Base-by-base conservation (phyloP, 2,797 vertebrate species). In the Sparidentex hasta region DNA sequence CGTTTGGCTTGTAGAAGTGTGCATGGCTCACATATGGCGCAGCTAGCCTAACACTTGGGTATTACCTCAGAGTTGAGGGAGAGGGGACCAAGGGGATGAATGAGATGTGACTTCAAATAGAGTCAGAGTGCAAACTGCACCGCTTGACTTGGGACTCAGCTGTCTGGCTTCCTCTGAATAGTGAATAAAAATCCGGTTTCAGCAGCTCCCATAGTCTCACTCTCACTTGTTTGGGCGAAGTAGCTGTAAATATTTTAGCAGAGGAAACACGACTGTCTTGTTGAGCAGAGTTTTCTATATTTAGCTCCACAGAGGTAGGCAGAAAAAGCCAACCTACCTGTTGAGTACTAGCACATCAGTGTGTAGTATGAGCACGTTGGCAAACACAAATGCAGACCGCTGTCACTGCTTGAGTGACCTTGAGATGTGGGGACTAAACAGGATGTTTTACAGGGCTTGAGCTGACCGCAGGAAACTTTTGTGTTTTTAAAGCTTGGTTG, bases 371-470 rank as follows among this genome's bases (percentile, higher is more conserved):
- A 44, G 59, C 65, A 82, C 69, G 55, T 83, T 63, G 50, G 77
- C 78, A 74, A 80, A 74, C 70, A 83, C 76, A 85, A 73, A 75
- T 51, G 71, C 44, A 54, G 81, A 80, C 83, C 76, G 29, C 64
- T 56, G 64, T 78, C 75, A 46, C 65, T 88, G 92, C 54, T 89
- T 84, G 85, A 94, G 91, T 95, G 95, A 97, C 96, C 96, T 97
- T 96, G 96, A 97, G 89, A 92, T 87, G 90, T 85, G 82, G 87
- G 90, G 94, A 94, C 89, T 81, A 93, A 93, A 96, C 96, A 89
- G 95, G 92, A 96, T 96, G 95, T 84, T 88, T 83, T 64, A 77
- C 67, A 78, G 57, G 20, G 51, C 55, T 73, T 72, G 41, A 81
- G 63, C 38, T n/a, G 48, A 81, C 71, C 27, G 17, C 54, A 56